Evolutionary conservation across 2,888 invertebrate genomes (phyloP), one percentile per base, ranked within the genome.

Genomic region (Thyatira batis): DNA sequence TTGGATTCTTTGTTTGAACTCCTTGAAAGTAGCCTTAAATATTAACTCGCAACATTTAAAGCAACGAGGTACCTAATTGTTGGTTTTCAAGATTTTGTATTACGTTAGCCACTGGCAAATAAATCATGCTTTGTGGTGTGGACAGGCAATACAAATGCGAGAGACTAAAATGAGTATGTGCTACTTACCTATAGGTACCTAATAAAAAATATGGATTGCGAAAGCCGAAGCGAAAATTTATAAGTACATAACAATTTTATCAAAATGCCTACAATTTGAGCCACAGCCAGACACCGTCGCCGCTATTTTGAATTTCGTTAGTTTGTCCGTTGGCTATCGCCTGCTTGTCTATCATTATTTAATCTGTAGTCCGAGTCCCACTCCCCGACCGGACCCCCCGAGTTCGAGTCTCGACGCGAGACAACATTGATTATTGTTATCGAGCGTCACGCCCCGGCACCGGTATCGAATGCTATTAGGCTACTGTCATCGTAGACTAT

Each of bases 271-370:
- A 9, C 27, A 48, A 48, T 28, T 48, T 48, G n/a, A 17, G 27
- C 27, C 27, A 48, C 10, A 39, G 5, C 39, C 39, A 17, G 39
- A 39, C 48, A 28, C 17, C 11, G 28, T 20, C 20, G 44, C 44
- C 11, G 20, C 11, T 44, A 11, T 6, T 4, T 39, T 39, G 39
- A 13, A 63, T 64, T 65, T 64, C 58, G 58, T 60, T 63, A 61
- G 52, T 59, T 61, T 61, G 51, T 61, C 64, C 57, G 50, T 50
- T 54, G 61, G 64, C 66, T 53, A 54, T 56, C 51, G 44, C 56
- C 54, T 50, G 25, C 53, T 58, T 60, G 61, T 67, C 73, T 77
- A 70, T 78, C 70, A 81, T 80, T 82, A 82, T 80, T 81, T 73
- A 80, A 78, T 82, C 71, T 63, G 53, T 57, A 54, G 59, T 71